Evolutionary conservation across 2,888 invertebrate species (phyloP), one percentile per base, ranked within the genome.

Genomic region (Parthenolecanium corni): DNA sequence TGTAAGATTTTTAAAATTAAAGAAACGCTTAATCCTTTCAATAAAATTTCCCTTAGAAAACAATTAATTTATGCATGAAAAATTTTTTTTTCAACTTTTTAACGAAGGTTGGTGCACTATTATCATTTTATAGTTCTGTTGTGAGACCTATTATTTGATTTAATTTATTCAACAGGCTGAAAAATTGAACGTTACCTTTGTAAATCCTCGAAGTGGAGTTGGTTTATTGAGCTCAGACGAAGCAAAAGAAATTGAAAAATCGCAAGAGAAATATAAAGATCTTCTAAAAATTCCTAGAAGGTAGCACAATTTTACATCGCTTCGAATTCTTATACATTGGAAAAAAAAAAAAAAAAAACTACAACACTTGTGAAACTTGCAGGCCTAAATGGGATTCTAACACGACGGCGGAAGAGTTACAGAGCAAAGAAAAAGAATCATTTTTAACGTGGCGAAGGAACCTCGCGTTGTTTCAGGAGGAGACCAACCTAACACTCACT

Each of bases 361-460:
- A n/a, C n/a, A 58, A 24, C 14, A 2, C 3, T 20, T 2, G 1
- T 21, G 21, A 21, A 21, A 4, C 21, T 23, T 49, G 12, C 70
- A 83, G 93, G 70, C 97, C 97, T 0, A 75, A 76, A 51, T 95
- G 94, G 92, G 79, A 79, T 58, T 76, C 77, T 20, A 79, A 80
- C 1, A 89, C 86, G 49, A 82, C 86, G 21, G 79, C 87, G 0
- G 86, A 89, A 66, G 87, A 93, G 70, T 79, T 98, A 64, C 81
- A 89, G 62, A 76, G 75, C 12, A 80, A 79, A 56, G 98, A 99
- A 73, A 82, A 82, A 68, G 85, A 87, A 65, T 77, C 82, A 2
- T 99, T 97, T 72, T 75, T 97, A 1, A 82, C 87, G 63, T 99
- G 98, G 98, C 79, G 96, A 66, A 80, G 91, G 54, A 79, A 83